These are phyloP conservation scores for Stomorhina lunata DNA, from an alignment of 2,888 invertebrate species.

Conservation along the genomic window DNA sequence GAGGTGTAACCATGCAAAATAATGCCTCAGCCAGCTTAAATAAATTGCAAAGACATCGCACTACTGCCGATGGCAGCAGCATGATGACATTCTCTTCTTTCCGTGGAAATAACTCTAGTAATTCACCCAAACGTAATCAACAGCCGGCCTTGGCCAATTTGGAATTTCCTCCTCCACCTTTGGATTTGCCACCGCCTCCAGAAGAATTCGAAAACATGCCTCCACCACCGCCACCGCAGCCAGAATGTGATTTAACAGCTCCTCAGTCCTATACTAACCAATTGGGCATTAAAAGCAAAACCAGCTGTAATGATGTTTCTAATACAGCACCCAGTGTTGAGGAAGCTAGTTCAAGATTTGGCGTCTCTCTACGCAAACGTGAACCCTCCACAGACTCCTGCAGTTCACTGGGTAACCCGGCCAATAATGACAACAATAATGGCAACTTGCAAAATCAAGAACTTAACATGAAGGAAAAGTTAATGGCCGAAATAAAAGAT, in stretches of 20 bases:
- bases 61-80: slow-evolving; percentile 80
- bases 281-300: slow-evolving; percentile 69
- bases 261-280: slow-evolving; percentile 69
- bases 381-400: slow-evolving; percentile 84
- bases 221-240: slow-evolving; percentile 72
- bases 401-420: slow-evolving; percentile 81
- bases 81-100: slow-evolving; percentile 81
- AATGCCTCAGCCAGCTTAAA: slow-evolving; percentile 83
- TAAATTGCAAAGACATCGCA: slow-evolving; percentile 82
- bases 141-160: slow-evolving; percentile 90
- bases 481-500: slow-evolving; percentile 92
- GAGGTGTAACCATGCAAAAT: slow-evolving; percentile 86
- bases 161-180: slow-evolving; percentile 93
- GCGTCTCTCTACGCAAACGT: slow-evolving; percentile 85
- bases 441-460: slow-evolving; percentile 72
- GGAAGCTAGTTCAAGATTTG: slow-evolving; percentile 86
- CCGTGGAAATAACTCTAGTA: slow-evolving; percentile 84
- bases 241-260: slow-evolving; percentile 68
- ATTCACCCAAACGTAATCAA: slow-evolving; percentile 86
- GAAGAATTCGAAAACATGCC: slow-evolving; percentile 82
- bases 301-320: slow-evolving; percentile 81
- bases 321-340: slow-evolving; percentile 86
- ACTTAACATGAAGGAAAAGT: slow-evolving; percentile 87
- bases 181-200: slow-evolving; percentile 89
- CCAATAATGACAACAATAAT: slow-evolving; percentile 70